Conservation (phyloP, 2,888 invertebrate species). For the Notodonta dromedarius region DNA sequence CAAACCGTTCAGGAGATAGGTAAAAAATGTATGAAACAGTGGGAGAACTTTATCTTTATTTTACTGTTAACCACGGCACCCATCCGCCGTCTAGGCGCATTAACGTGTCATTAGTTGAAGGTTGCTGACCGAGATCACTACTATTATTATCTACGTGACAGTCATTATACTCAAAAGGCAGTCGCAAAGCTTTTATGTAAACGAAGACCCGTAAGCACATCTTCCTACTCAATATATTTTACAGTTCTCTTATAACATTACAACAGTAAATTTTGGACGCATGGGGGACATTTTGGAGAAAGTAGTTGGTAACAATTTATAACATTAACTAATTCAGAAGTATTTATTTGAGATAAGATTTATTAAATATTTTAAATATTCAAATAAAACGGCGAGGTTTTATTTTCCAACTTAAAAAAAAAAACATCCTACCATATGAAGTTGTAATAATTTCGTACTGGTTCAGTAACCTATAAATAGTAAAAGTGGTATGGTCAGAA, state of each 20-base stretch:
- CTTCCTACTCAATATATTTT: constrained; percentile 20
- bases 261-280: constrained; percentile 6
- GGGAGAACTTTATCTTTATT: constrained; percentile 76
- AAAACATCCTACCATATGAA: background rate
- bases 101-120: constrained; percentile 79
- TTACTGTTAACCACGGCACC: constrained; percentile 76
- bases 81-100: constrained; percentile 68
- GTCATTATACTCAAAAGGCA: constrained; percentile 29
- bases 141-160: constrained; percentile 40
- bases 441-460: background rate
- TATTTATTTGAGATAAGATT: too few species aligned
- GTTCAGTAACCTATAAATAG: background rate
- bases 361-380: constrained; percentile 6
- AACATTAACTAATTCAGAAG: background rate
- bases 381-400: background rate
- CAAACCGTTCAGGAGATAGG: constrained; percentile 75
- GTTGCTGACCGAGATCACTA: constrained; percentile 73
- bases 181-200: constrained; percentile 21
- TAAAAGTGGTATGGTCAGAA: background rate
- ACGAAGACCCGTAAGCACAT: constrained; percentile 15
- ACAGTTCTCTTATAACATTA: constrained; percentile 13
- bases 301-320: background rate
- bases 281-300: background rate
- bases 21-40: constrained; percentile 73
- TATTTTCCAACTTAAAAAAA: background rate